phyloP scores from a whole-genome alignment of 2,888 invertebrate species.

The Amitus sp. region DNA sequence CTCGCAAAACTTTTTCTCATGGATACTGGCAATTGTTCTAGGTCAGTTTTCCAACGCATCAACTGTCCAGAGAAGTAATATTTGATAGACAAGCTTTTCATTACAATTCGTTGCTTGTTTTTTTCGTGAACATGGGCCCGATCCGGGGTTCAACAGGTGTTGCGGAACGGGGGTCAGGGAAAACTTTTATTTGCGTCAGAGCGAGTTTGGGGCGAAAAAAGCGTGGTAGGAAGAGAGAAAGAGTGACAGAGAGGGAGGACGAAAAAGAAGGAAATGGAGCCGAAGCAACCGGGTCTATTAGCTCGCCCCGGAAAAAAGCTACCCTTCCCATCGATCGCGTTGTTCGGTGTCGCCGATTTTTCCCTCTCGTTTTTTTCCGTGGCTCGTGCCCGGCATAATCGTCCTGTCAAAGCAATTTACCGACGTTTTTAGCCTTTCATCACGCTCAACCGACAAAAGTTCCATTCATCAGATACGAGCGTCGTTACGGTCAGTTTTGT shows the following conservation, averaged over 20 bases:
- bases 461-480: no score
- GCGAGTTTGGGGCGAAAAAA: conserved; percentile 46
- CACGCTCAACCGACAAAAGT: no score
- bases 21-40: no score
- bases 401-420: conserved; percentile 37
- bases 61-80: no score
- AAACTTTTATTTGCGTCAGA: conserved; percentile 62
- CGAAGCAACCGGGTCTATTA: conserved; percentile 61
- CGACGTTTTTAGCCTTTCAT: conserved; percentile 25
- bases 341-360: conserved; percentile 58
- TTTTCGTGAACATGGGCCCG: conserved; percentile 39
- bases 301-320: conserved; percentile 61
- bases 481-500: no score
- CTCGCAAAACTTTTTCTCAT: no score
- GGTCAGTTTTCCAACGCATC: no score
- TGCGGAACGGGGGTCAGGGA: conserved; percentile 60
- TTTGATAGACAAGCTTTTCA: conserved; percentile 61
- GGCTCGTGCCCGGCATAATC: conserved; percentile 54
- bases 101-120: conserved; percentile 50
- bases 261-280: conserved; percentile 33
- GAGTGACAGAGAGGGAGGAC: conserved; percentile 32
- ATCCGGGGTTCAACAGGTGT: conserved; percentile 64
- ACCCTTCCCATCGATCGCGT: conserved; percentile 48
- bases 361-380: conserved; percentile 44
- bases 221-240: conserved; percentile 28